Conservation (phyloP, 2,888 invertebrate species). For the Rapana venosa region DNA sequence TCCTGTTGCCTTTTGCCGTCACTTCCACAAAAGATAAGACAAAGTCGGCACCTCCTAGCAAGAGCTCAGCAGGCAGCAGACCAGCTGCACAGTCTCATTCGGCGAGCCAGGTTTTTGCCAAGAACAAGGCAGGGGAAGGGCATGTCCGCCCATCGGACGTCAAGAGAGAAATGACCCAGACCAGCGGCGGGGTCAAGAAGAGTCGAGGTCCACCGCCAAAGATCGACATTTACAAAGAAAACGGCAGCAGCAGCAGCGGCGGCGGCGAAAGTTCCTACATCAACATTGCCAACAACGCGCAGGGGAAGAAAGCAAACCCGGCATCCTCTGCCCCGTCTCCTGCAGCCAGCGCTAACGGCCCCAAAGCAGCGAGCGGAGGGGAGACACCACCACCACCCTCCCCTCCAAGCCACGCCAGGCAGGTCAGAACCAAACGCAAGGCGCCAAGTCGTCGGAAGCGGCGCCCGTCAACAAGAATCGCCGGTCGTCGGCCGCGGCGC, state of each 20-base stretch:
- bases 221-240: slow-evolving; percentile 1
- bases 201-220: not conserved
- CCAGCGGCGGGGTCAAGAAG: not conserved
- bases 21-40: not conserved
- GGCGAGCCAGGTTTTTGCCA: too few relatives aligned
- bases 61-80: too few relatives aligned
- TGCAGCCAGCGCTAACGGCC: not conserved
- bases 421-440: not conserved
- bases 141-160: not conserved
- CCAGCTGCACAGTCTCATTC: too few relatives aligned
- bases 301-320: not conserved
- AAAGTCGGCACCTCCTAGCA: not conserved
- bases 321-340: not conserved
- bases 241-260: not conserved
- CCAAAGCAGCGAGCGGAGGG: not conserved
- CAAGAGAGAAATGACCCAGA: not conserved
- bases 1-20: not conserved
- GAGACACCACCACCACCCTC: not conserved
- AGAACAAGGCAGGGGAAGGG: not conserved
- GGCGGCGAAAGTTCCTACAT: too few relatives aligned
- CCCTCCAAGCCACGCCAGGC: not conserved
- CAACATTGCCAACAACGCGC: too few relatives aligned
- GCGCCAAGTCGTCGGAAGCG: not conserved
- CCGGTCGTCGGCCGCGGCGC: not conserved
- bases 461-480: not conserved